phyloP scores from a whole-genome alignment of 2,888 invertebrate genomes.

The Agrilus mali region DNA sequence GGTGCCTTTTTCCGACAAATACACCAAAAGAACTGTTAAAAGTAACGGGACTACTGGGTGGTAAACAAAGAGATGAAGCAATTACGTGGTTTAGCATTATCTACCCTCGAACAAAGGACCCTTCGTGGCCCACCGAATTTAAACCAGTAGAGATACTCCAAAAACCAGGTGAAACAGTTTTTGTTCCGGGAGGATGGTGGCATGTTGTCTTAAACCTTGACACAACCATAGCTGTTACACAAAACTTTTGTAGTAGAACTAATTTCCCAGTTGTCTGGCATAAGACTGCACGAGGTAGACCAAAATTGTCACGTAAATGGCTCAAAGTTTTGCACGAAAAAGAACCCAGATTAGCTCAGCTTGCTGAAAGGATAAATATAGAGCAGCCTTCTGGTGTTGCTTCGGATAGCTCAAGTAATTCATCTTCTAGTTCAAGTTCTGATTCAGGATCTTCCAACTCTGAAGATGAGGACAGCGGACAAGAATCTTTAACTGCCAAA shows the following conservation, averaged over 20 bases:
- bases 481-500: conserved; percentile 78
- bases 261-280: conserved; percentile 99
- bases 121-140: conserved; percentile 84
- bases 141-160: conserved; percentile 91
- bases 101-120: conserved; percentile 82
- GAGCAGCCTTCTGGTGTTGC: conserved; percentile 80
- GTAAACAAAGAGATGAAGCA: conserved; percentile 95
- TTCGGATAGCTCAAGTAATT: conserved; percentile 87
- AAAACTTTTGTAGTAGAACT: conserved; percentile 91
- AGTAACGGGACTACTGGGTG: conserved; percentile 78
- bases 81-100: conserved; percentile 95
- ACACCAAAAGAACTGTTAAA: conserved; percentile 94
- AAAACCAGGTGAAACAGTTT: conserved; percentile 92
- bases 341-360: conserved; percentile 62
- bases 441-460: conserved; percentile 21
- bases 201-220: conserved; percentile 97
- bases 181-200: conserved; percentile 99
- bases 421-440: conserved; percentile 47
- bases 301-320: conserved; percentile 93
- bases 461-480: conserved; percentile 66
- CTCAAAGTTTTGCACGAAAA: conserved; percentile 46
- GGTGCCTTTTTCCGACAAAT: conserved; percentile 96
- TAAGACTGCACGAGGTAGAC: conserved; percentile 84
- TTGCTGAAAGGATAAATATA: conserved; percentile 76
- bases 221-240: conserved; percentile 93